phyloP scores from a whole-genome alignment of 2,113 vertebrate genomes.

The Columbina picui region DNA sequence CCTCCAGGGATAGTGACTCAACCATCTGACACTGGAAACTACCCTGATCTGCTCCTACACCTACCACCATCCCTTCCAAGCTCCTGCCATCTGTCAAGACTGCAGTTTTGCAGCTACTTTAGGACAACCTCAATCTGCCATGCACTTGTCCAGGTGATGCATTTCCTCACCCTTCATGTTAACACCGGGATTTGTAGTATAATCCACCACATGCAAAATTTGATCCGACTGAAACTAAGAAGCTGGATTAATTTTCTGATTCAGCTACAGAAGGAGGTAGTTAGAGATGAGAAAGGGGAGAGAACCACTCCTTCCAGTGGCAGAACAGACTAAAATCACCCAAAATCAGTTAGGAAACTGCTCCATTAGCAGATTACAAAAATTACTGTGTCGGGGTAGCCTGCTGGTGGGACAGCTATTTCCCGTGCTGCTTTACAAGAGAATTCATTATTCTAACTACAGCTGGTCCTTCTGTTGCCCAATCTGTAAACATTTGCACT shows the following conservation, averaged over 20 bases:
- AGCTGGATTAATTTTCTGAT: neutral
- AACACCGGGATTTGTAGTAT: neutral
- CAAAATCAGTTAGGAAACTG: neutral
- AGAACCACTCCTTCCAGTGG: neutral
- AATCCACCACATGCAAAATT: neutral
- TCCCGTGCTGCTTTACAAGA: neutral
- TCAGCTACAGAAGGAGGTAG: neutral
- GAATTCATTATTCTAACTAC: neutral
- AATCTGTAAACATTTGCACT: neutral
- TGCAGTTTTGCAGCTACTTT: neutral
- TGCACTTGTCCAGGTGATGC: neutral
- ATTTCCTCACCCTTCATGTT: neutral
- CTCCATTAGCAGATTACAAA: neutral
- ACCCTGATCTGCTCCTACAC: neutral
- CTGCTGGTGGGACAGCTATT: neutral
- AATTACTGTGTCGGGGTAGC: neutral
- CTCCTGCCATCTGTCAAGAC: neutral
- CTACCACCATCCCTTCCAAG: neutral
- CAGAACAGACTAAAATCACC: neutral
- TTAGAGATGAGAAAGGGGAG: neutral
- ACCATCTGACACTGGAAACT: neutral
- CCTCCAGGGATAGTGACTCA: too few relatives aligned
- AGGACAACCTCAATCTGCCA: neutral
- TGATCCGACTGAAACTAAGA: neutral
- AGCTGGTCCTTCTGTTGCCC: neutral